Evolutionary conservation across 2,888 invertebrate species (phyloP).

Genomic region (Amiota communis): DNA sequence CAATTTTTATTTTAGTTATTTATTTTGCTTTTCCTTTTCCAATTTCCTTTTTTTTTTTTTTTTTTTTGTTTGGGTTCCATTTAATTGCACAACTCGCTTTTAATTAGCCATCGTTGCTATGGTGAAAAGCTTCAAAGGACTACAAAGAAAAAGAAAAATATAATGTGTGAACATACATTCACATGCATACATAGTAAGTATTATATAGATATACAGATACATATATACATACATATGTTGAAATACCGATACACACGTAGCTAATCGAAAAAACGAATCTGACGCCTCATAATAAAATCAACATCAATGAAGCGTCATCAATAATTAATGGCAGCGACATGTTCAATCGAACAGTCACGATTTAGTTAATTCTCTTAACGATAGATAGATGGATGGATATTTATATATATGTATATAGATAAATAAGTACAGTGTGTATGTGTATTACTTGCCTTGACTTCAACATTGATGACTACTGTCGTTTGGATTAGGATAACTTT

Average conservation of each 20-base stretch:
- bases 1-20: background rate
- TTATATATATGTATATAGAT: background rate
- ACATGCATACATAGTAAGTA: too few species aligned
- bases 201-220: background rate
- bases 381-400: conserved; percentile 51
- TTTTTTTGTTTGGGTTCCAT: conserved; percentile 46
- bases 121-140: conserved; percentile 27
- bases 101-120: conserved; percentile 55
- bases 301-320: conserved; percentile 57
- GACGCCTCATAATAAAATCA: conserved; percentile 44
- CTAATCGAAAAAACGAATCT: conserved; percentile 55
- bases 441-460: background rate
- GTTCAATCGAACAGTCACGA: conserved; percentile 66
- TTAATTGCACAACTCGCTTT: conserved; percentile 65
- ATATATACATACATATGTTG: background rate
- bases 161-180: conserved; percentile 3
- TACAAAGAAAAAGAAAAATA: conserved; percentile 48
- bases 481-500: too few species aligned
- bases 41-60: conserved; percentile 35
- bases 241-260: conserved; percentile 28
- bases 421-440: background rate
- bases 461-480: too few species aligned
- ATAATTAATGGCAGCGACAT: conserved; percentile 71
- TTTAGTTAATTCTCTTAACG: conserved; percentile 67
- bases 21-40: background rate